Percentiles rank a stretch among this genome's conserved stretches.
These are phyloP conservation scores for Scytalopus superciliaris DNA, from an alignment of 2,113 vertebrate genomes.

Conservation along the genomic window DNA sequence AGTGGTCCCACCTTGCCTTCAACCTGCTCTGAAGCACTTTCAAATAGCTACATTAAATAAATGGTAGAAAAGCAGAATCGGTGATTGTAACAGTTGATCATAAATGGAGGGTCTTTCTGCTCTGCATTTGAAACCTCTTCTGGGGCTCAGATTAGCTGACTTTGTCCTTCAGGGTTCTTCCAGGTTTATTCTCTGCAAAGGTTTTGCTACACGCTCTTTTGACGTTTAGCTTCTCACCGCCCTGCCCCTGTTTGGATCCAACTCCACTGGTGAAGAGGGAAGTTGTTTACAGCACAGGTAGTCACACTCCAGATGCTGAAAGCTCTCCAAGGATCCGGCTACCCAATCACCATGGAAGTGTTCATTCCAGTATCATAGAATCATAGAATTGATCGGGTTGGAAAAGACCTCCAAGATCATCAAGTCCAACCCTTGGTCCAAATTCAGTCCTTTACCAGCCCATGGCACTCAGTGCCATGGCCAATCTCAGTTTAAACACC, in stretches of 20 bases:
- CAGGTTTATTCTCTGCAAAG: not conserved
- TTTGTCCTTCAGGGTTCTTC: not conserved
- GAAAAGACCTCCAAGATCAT: no score
- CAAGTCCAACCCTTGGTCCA: no score
- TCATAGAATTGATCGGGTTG: no score
- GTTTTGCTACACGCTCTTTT: not conserved
- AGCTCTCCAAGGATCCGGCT: not conserved
- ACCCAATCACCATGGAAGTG: not conserved
- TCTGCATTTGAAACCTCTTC: not conserved
- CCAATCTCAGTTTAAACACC: no score
- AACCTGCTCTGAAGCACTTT: not conserved
- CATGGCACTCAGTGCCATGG: no score
- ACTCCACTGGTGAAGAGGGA: not conserved
- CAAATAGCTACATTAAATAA: not conserved
- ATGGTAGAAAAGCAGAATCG: not conserved
- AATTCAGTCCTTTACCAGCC: no score
- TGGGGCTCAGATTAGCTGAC: not conserved
- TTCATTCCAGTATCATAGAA: no score
- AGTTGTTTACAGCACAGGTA: not conserved
- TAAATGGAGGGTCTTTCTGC: not conserved
- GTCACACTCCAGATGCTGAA: not conserved
- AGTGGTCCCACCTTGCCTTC: not conserved
- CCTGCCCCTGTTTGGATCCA: not conserved
- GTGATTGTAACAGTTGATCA: not conserved
- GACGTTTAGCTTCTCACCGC: not conserved